A percentile compares a stretch with the other conserved stretches of the same genome.
These are phyloP conservation scores for Eupeodes latifasciatus DNA, from an alignment of 2,888 invertebrate species.

Conservation along the genomic window DNA sequence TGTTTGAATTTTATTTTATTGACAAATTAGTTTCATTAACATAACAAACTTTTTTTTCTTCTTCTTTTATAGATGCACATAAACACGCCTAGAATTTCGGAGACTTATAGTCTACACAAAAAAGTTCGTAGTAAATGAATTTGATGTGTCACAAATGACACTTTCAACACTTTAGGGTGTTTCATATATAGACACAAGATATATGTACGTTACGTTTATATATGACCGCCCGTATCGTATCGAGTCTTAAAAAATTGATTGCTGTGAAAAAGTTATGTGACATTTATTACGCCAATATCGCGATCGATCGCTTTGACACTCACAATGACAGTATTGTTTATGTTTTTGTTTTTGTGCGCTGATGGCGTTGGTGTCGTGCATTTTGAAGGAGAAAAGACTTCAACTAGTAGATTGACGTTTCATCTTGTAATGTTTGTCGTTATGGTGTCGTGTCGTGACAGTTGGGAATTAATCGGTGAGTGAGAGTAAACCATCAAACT, in stretches of 20 bases:
- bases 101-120: not conserved
- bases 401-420: constrained; percentile 33
- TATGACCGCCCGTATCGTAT: constrained; percentile 27
- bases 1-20: constrained; percentile 29
- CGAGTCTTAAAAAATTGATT: constrained; percentile 54
- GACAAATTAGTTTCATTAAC: constrained; percentile 43
- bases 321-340: constrained; percentile 23
- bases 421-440: constrained; percentile 30
- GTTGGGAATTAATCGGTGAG: constrained; percentile 53
- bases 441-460: constrained; percentile 61
- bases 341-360: not conserved
- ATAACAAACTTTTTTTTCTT: constrained; percentile 24
- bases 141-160: constrained; percentile 47
- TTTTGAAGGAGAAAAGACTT: constrained; percentile 7
- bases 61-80: not conserved
- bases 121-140: constrained; percentile 21
- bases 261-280: constrained; percentile 62
- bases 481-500: constrained; percentile 44
- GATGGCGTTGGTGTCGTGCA: not conserved
- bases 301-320: constrained; percentile 52
- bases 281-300: constrained; percentile 68
- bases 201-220: not conserved
- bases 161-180: constrained; percentile 49
- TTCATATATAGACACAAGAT: no score
- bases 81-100: constrained; percentile 49